These are phyloP conservation scores for Lycocerus yunnanus DNA, from an alignment of 2,888 invertebrate genomes.

Conservation along the genomic window DNA sequence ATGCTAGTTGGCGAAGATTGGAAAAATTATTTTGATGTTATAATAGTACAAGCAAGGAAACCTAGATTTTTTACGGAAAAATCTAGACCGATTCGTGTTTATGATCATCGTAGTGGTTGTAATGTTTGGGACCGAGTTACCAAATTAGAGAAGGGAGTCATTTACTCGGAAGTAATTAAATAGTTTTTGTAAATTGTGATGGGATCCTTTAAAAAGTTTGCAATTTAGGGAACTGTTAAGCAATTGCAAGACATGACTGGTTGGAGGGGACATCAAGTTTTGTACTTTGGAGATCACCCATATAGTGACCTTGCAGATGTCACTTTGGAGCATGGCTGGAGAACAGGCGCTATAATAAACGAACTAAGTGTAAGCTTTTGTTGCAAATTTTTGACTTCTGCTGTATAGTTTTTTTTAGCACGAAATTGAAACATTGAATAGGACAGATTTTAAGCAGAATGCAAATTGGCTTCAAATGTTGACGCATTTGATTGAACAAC, in stretches of 20 bases:
- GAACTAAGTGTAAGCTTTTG: conserved; percentile 77
- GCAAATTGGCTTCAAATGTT: conserved; percentile 93
- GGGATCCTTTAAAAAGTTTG: background rate
- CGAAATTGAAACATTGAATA: conserved; percentile 89
- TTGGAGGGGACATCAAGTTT: conserved; percentile 89
- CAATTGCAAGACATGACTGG: conserved; percentile 91
- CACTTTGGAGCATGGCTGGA: conserved; percentile 94
- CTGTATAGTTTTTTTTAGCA: conserved; percentile 62
- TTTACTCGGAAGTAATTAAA: conserved; percentile 84
- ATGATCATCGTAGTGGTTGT: conserved; percentile 78
- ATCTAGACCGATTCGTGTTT: conserved; percentile 87
- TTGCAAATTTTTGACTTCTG: background rate
- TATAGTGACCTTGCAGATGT: conserved; percentile 97
- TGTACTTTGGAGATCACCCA: conserved; percentile 98
- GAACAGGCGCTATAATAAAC: conserved; percentile 95
- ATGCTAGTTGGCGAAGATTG: conserved; percentile 87
- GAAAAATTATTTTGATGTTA: conserved; percentile 90
- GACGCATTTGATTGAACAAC: conserved; percentile 86
- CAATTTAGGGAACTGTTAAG: conserved; percentile 82
- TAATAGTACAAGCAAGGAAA: conserved; percentile 93
- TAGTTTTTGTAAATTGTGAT: conserved; percentile 2
- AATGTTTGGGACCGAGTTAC: conserved; percentile 93
- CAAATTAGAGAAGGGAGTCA: conserved; percentile 81
- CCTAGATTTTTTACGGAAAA: conserved; percentile 95
- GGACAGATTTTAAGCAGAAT: conserved; percentile 79